Evolutionary conservation across 2,113 vertebrate genomes (phyloP), one percentile per base, ranked within the genome.

Genomic region (Cryptoleucopteryx plumbea): DNA sequence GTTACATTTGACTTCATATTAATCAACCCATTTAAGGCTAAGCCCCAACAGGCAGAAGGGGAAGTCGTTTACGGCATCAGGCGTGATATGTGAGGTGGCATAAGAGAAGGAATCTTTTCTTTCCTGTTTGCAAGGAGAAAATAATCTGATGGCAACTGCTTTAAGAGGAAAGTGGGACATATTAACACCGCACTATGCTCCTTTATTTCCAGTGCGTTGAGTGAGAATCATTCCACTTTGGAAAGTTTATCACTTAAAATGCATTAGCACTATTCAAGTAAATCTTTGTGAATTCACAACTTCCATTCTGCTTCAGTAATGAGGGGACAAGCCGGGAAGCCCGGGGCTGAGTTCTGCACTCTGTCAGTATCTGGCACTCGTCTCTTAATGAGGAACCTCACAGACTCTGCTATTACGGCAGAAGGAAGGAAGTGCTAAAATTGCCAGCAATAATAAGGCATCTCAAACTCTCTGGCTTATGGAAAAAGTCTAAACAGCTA

Each of bases 361-460:
- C 96, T 96, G 93, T 97, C 97, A 97, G 68, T 96, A 88, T 88
- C 91, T 94, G 94, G 92, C 93, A 68, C 95, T 97, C n/a, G 1
- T 94, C 88, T 90, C 82, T 34, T 97, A 97, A 97, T 50, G 92
- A 97, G 98, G 96, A 98, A 86, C 48, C 82, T 95, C 87, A 92
- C 89, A 98, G 91, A 96, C 95, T 93, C 80, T 84, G 70, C 80
- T 94, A 31, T 97, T 96, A 96, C 0, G 3, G 94, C 88, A 95
- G 62, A 82, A 98, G 97, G 98, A 98, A 98, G 97, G 97, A 98
- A 97, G 95, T 97, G 96, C 96, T 98, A 96, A 97, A 97, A 95
- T 97, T 90, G 73, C 89, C 68, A 74, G 86, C 65, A 79, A 96
- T 97, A 98, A 97, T 92, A 97, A 96, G 96, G 84, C 87, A 97